phyloP scores from a whole-genome alignment of 2,113 vertebrate species.

The Tonatia bakeri region DNA sequence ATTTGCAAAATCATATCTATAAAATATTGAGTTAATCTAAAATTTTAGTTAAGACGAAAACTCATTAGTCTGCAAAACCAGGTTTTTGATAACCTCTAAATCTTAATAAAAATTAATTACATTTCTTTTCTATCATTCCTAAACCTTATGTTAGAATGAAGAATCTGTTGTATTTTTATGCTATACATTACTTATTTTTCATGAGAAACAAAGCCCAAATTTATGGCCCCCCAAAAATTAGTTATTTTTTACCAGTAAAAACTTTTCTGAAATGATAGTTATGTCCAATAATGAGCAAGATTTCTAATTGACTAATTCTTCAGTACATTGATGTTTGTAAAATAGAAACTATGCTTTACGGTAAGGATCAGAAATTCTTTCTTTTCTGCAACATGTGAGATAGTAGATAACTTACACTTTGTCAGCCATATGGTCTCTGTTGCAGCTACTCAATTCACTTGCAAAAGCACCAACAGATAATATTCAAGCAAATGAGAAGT shows the following conservation, averaged over 20 bases:
- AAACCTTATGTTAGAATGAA: neutral
- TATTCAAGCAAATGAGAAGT: neutral
- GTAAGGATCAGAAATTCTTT: neutral
- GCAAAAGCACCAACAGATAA: neutral
- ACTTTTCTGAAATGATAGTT: neutral
- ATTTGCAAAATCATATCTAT: neutral
- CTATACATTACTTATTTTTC: neutral
- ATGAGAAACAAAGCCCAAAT: neutral
- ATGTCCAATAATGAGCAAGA: neutral
- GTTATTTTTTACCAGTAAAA: neutral
- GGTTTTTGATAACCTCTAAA: neutral
- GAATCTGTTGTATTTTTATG: neutral
- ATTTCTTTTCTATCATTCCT: neutral
- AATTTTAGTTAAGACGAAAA: neutral
- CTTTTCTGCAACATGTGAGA: neutral
- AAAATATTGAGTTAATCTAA: neutral
- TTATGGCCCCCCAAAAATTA: neutral
- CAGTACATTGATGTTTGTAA: neutral
- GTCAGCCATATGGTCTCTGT: neutral
- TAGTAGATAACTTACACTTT: neutral
- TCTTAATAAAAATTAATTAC: neutral
- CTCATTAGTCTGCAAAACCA: neutral
- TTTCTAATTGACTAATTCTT: neutral
- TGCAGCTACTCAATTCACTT: neutral
- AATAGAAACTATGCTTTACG: neutral